Evolutionary conservation across 1,140 invertebrate species (phyloP).

Genomic region (Bombus pyrosoma): DNA sequence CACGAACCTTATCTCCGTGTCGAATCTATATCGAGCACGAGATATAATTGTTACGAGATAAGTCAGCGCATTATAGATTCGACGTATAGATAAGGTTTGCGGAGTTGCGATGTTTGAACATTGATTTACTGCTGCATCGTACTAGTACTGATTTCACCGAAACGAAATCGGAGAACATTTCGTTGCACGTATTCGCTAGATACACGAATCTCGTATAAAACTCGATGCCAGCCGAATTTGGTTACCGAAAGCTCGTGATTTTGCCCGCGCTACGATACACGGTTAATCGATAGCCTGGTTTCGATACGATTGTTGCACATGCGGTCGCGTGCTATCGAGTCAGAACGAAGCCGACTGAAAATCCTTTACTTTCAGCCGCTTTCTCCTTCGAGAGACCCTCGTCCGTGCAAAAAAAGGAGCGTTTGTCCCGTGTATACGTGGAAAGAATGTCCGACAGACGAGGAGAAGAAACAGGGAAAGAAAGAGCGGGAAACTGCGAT

Average conservation of each 20-base stretch:
- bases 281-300: constrained; percentile 39
- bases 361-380: not conserved
- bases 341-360: not conserved
- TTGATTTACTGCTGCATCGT: no score
- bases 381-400: not conserved
- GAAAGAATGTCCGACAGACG: not conserved
- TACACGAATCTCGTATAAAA: not conserved
- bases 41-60: not conserved
- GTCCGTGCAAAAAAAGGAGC: not conserved
- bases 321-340: constrained; percentile 8
- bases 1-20: not conserved
- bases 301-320: constrained; percentile 30
- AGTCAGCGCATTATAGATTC: no score
- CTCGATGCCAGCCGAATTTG: not conserved
- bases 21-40: not conserved
- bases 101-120: no score
- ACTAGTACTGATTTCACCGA: no score
- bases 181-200: no score
- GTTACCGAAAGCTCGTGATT: not conserved
- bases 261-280: constrained; percentile 4
- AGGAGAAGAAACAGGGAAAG: not conserved
- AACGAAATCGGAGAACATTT: not conserved
- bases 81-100: no score
- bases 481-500: not conserved
- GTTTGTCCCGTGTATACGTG: no score